Conservation (phyloP, 2,113 vertebrate species). For the Caranx melampygus region DNA sequence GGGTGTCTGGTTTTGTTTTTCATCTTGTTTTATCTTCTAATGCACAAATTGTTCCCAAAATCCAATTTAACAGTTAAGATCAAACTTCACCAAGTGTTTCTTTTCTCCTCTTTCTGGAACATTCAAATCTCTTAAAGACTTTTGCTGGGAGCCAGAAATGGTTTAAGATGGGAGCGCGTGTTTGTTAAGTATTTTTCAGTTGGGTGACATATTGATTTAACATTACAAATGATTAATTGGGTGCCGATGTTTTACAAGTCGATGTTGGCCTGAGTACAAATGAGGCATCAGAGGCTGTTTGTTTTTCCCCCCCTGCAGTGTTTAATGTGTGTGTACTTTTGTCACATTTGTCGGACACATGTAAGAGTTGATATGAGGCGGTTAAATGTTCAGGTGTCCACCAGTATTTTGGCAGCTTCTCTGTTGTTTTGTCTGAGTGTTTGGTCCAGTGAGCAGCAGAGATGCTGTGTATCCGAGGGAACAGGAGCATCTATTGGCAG, state of each 20-base stretch:
- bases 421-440: neutral
- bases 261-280: conserved; percentile 44
- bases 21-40: neutral
- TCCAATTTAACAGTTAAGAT: too few relatives aligned
- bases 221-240: conserved; percentile 54
- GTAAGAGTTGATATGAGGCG: neutral
- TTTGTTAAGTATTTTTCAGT: conserved; percentile 48
- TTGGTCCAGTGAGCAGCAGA: neutral
- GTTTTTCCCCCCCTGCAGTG: conserved; percentile 21
- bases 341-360: conserved; percentile 3
- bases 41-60: neutral
- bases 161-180: conserved; percentile 5
- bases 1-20: too few relatives aligned
- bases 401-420: neutral
- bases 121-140: neutral
- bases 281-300: conserved; percentile 40
- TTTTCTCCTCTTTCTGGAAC: neutral
- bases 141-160: rapidly evolving
- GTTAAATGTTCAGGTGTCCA: neutral
- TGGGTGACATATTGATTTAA: conserved; percentile 47
- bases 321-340: conserved; percentile 28
- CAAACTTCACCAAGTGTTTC: neutral
- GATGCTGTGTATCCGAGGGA: neutral
- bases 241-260: conserved; percentile 51
- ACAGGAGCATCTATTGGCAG: neutral